Evolutionary conservation across 2,888 invertebrate species (phyloP), one percentile per base, ranked within the genome.

Genomic region (Willowsia nigromaculata): DNA sequence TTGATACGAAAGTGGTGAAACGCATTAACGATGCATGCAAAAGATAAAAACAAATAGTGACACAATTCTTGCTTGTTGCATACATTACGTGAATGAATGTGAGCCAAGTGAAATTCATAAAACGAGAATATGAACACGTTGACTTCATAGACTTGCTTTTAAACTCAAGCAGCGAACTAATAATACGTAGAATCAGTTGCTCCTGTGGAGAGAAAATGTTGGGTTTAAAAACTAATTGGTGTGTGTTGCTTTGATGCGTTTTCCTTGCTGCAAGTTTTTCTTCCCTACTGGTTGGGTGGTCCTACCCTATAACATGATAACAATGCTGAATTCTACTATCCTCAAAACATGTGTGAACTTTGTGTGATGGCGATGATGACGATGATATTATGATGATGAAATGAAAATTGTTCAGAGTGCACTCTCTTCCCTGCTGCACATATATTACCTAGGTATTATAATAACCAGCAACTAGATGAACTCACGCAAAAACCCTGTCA

Each of bases 201-300:
- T 71, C 22, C 43, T 47, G 43, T 50, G 18, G 74, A 27, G 22
- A 50, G 27, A 50, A 15, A 47, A 50, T 27, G 47, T 47, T 27
- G 15, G 47, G 25, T 47, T 47, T 71, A 40, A 47, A 74, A 74
- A 74, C 47, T 74, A 74, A 74, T 74, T 74, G 74, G 47, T 43
- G 47, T 43, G 74, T 74, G 43, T 71, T 71, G 6, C 40, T n/a
- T 71, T 18, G 18, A 37, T 43, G 25, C 71, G 25, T 40, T 25
- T 43, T 40, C 13, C 56, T 27, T 74, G 71, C 74, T 68, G 5
- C 37, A 68, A 37, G 37, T 68, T 68, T 47, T 74, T n/a, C n/a
- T 59, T 22, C 37, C 37, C 30, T 47, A 50, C 56, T n/a, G 78
- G 30, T 56, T 81, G 81, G 81, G 81, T 81, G 81, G 81, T 81